Evolutionary conservation across 37 sponge, comb jelly and placozoan species (phyloP).

Genomic region (Halisarca cf. caerulea): DNA sequence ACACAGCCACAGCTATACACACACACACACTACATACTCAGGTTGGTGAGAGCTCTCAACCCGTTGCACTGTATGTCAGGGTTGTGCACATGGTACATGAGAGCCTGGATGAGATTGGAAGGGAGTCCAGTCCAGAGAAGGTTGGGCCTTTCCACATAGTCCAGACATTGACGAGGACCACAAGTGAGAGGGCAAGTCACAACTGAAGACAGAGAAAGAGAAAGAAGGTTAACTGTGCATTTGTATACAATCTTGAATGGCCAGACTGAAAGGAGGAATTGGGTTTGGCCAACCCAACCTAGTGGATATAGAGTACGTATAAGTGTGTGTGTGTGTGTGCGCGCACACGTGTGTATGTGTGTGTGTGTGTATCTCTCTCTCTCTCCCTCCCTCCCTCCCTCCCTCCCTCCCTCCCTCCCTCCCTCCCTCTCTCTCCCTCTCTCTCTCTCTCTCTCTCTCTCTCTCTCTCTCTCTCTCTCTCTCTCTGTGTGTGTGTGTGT

Average conservation of each 20-base stretch:
- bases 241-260: background rate
- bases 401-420: background rate
- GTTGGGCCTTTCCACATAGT: background rate
- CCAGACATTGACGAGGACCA: background rate
- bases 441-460: constrained; percentile 23
- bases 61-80: background rate
- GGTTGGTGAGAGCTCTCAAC: background rate
- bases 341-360: background rate
- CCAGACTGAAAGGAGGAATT: background rate
- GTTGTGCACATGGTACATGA: background rate
- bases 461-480: constrained; percentile 8
- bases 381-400: background rate
- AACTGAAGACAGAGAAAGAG: background rate
- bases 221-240: background rate
- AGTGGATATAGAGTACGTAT: background rate
- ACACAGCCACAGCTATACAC: background rate
- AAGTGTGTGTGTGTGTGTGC: background rate
- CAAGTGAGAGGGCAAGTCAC: background rate
- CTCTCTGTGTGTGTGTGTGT: background rate
- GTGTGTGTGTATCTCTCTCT: no score
- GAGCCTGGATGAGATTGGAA: background rate
- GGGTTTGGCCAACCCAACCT: background rate
- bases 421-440: constrained; percentile 30
- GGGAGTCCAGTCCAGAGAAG: background rate
- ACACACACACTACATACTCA: constrained; percentile 1